These are phyloP conservation scores for Cataglyphis hispanica DNA, from an alignment of 1,140 invertebrate genomes.

Conservation along the genomic window DNA sequence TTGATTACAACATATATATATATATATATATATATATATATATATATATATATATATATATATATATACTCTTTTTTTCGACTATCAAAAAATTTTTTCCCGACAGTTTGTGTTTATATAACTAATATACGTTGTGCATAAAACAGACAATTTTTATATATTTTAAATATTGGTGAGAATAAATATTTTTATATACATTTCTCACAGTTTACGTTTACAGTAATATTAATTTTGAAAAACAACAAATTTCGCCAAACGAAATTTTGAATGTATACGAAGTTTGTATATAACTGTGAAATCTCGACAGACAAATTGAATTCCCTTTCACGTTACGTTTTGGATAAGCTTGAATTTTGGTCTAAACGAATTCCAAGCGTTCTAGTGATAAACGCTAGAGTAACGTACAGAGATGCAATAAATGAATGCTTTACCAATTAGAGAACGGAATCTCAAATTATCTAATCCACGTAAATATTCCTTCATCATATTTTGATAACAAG, in stretches of 20 bases:
- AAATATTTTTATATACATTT: slow-evolving; percentile 11
- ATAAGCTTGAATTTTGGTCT: slow-evolving; percentile 32
- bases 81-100: not conserved
- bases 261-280: not conserved
- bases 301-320: slow-evolving; percentile 29
- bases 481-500: not conserved
- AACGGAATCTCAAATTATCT: slow-evolving; percentile 11
- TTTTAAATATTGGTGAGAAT: slow-evolving; percentile 27
- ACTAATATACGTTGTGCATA: not conserved
- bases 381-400: not conserved
- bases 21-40: no score
- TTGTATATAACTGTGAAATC: not conserved
- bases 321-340: slow-evolving; percentile 4
- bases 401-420: not conserved
- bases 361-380: slow-evolving; percentile 43
- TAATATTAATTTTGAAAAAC: not conserved
- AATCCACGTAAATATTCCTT: not conserved
- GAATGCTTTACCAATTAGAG: slow-evolving; percentile 7
- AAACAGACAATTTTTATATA: not conserved
- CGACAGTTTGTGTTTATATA: not conserved
- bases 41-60: no score
- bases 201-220: not conserved
- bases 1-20: not conserved
- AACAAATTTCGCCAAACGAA: not conserved
- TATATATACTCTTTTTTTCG: no score